Evolutionary conservation across 2,113 vertebrate species (phyloP), one percentile per base, ranked within the genome.

Genomic region (Colaptes auratus): DNA sequence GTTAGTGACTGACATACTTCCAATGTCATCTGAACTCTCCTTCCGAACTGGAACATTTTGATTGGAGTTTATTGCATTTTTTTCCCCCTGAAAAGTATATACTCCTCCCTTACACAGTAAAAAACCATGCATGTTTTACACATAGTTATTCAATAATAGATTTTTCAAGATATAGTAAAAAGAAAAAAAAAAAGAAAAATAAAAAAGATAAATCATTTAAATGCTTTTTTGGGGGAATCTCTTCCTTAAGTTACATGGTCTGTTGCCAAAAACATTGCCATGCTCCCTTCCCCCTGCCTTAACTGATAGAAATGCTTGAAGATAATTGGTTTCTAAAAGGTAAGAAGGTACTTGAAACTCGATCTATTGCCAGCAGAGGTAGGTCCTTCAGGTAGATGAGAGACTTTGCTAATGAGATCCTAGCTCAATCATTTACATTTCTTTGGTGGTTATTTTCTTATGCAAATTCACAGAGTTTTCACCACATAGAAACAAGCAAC

Each of bases 321-420:
- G 48, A 81, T 94, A 95, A 97, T 97, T 94, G 92, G 75, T 58
- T 97, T 92, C 80, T 84, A 89, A 87, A 96, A 97, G 69, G 94
- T 93, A 96, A 95, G 93, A 93, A 95, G 70, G 75, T 78, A 84
- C 96, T 97, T 96, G 96, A 97, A 97, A 96, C 77, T 85, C 24
- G 42, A 95, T 92, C 86, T 36, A 52, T 39, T 90, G 58, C 77
- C 87, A 86, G 65, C 71, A 91, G 83, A 78, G 85, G 56, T 31
- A 93, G 91, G 71, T 89, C 76, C 92, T 97, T 96, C 91, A 89
- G 93, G 96, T 95, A 92, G 53, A 88, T 86, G 73, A 95, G 91
- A 96, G 88, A 75, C 44, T 89, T 93, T 91, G 87, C 65, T 96
- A 95, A 96, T 93, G 86, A 97, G 94, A 96, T 44, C 76, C 63